Evolutionary conservation across 53 echinoderm and acorn worm species (phyloP).

Genomic region (Zoroaster sp.): DNA sequence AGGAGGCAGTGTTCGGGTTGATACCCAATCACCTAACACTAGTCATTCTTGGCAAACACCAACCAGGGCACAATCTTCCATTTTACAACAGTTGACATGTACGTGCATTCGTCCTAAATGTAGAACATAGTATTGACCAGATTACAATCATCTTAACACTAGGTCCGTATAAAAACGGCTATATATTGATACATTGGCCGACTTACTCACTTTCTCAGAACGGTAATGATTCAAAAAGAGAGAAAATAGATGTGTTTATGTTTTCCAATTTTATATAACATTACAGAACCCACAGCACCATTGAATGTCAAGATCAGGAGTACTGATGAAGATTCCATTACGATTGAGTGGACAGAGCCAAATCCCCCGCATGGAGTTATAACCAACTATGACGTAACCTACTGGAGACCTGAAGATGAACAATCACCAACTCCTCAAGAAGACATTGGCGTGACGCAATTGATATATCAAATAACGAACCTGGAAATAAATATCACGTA

Average conservation of each 20-base stretch:
- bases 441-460: background rate
- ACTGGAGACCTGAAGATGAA: constrained; percentile 16
- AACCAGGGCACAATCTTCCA: too few species aligned
- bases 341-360: constrained; percentile 66
- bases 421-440: background rate
- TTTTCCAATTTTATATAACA: background rate
- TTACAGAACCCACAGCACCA: constrained; percentile 62
- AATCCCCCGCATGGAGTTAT: constrained; percentile 67
- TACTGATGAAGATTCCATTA: constrained; percentile 35
- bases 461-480: background rate
- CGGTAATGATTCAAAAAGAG: background rate
- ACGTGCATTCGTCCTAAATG: background rate
- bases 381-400: constrained; percentile 52
- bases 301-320: background rate
- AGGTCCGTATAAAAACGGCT: too few species aligned
- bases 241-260: constrained; percentile 2
- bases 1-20: too few species aligned
- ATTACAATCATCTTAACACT: background rate
- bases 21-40: too few species aligned
- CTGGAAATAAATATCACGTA: background rate
- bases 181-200: background rate
- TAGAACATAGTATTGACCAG: background rate
- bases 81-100: too few species aligned
- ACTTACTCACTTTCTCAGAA: background rate
- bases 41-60: too few species aligned